phyloP scores from a whole-genome alignment of 2,888 invertebrate species.

The Nephrotoma guestfalica region DNA sequence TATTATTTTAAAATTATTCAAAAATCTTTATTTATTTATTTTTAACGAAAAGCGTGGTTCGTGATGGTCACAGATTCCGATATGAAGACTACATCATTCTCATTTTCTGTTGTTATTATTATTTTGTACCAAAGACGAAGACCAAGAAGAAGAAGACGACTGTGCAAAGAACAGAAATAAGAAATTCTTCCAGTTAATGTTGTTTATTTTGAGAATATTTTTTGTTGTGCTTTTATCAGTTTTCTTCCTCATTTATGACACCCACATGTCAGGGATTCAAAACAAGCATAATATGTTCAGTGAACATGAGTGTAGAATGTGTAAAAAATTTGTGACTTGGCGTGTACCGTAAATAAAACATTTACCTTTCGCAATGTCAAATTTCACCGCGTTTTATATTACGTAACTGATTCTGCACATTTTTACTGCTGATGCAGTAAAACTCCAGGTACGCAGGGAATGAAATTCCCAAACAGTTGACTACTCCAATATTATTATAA shows the following conservation, averaged over 20 bases:
- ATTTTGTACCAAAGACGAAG: not conserved
- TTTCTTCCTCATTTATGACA: not conserved
- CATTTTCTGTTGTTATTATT: not conserved
- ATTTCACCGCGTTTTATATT: too few species aligned
- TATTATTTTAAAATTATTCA: not conserved
- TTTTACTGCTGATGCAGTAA: too few species aligned
- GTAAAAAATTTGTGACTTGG: too few species aligned
- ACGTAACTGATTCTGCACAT: too few species aligned
- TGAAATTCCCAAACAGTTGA: too few species aligned
- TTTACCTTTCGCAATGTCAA: too few species aligned
- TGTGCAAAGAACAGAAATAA: not conserved
- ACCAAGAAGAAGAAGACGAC: not conserved
- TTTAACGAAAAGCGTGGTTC: slow-evolving; percentile 4
- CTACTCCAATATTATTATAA: too few species aligned
- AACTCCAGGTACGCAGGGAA: too few species aligned
- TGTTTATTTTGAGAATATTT: not conserved
- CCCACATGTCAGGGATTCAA: not conserved
- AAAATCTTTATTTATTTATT: not conserved
- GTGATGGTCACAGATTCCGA: slow-evolving; percentile 1
- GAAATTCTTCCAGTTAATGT: not conserved
- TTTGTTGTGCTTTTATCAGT: not conserved
- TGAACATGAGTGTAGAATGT: too few species aligned
- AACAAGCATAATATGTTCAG: not conserved
- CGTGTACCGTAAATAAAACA: too few species aligned
- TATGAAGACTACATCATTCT: slow-evolving; percentile 1